phyloP scores from a whole-genome alignment of 2,888 invertebrate species.

The Dilophus febrilis region DNA sequence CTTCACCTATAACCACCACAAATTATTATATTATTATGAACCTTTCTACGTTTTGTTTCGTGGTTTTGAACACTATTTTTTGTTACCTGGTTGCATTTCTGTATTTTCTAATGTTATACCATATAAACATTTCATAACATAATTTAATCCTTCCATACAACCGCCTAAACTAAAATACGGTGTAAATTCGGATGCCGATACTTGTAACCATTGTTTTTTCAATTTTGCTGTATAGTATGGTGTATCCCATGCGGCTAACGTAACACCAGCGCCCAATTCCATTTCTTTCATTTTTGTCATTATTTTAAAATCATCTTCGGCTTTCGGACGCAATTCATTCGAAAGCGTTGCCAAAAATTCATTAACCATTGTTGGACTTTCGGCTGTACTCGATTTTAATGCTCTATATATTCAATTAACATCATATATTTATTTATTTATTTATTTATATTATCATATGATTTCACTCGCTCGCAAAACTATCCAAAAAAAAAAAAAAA shows the following conservation, averaged over 20 bases:
- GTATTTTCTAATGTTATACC: conserved; percentile 61
- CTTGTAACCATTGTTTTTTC: conserved; percentile 50
- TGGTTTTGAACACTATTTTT: neutral
- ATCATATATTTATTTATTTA: no score
- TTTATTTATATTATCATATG: conserved; percentile 29
- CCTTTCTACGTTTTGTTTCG: no score
- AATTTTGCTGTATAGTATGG: conserved; percentile 66
- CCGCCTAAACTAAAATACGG: conserved; percentile 83
- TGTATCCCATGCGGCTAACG: conserved; percentile 65
- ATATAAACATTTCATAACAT: conserved; percentile 66
- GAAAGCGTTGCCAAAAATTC: conserved; percentile 66
- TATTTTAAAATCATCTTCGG: conserved; percentile 52
- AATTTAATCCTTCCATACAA: conserved; percentile 94
- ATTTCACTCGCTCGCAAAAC: neutral
- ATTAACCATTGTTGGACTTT: conserved; percentile 59
- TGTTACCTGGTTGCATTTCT: conserved; percentile 45
- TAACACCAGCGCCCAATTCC: conserved; percentile 16
- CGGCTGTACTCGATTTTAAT: conserved; percentile 71
- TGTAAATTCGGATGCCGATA: conserved; percentile 53
- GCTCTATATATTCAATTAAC: conserved; percentile 35
- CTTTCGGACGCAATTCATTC: conserved; percentile 47
- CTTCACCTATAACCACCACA: conserved; percentile 41
- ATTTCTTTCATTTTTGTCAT: conserved; percentile 59
- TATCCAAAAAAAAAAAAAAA: conserved; percentile 6
- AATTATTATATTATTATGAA: neutral